phyloP scores from a whole-genome alignment of 2,888 invertebrate genomes.

The Trimorus sp. region DNA sequence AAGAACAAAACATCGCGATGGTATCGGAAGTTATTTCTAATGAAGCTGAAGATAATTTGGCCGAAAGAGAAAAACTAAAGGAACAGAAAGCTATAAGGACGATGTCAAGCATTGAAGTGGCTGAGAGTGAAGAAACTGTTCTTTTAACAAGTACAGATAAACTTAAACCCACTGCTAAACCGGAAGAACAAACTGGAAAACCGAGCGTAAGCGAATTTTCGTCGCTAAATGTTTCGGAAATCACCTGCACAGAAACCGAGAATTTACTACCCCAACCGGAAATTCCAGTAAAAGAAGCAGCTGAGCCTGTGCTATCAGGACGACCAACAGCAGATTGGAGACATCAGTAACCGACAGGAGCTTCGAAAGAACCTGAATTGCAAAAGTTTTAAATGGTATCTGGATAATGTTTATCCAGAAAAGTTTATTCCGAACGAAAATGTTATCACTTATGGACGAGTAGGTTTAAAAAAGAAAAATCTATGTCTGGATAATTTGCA shows the following conservation, averaged over 20 bases:
- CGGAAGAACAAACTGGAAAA: slow-evolving; percentile 71
- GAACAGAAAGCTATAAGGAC: slow-evolving; percentile 78
- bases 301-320: slow-evolving; percentile 74
- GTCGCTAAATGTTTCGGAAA: slow-evolving; percentile 70
- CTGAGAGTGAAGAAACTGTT: slow-evolving; percentile 75
- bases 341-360: slow-evolving; percentile 90
- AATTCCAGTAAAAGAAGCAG: slow-evolving; percentile 74
- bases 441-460: slow-evolving; percentile 89
- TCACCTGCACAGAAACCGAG: slow-evolving; percentile 73
- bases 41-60: slow-evolving; percentile 73
- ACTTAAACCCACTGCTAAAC: slow-evolving; percentile 65
- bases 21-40: slow-evolving; percentile 74
- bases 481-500: slow-evolving; percentile 92
- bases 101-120: slow-evolving; percentile 78
- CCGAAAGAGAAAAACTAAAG: slow-evolving; percentile 71
- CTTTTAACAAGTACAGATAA: slow-evolving; percentile 70
- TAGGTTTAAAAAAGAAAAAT: slow-evolving; percentile 83
- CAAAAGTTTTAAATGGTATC: slow-evolving; percentile 95
- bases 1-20: slow-evolving; percentile 68
- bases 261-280: slow-evolving; percentile 73
- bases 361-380: slow-evolving; percentile 92
- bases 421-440: slow-evolving; percentile 95
- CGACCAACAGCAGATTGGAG: slow-evolving; percentile 85
- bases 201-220: slow-evolving; percentile 73
- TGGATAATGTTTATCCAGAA: slow-evolving; percentile 93